Evolutionary conservation across 2,113 vertebrate genomes (phyloP).

Genomic region (Opisthocomus hoazin): DNA sequence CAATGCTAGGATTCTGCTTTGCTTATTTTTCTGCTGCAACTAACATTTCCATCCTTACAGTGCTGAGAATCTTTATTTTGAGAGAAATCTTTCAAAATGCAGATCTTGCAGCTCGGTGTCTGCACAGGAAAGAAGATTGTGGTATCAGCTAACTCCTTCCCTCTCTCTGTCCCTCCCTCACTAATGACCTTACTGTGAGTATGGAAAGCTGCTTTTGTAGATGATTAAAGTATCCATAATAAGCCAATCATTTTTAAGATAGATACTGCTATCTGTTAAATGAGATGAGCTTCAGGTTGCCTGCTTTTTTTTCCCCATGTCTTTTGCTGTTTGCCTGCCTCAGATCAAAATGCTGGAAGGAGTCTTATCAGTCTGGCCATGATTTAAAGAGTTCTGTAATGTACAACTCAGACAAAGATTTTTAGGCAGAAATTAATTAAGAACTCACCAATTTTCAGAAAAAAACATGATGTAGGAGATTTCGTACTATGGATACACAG

Average conservation of each 20-base stretch:
- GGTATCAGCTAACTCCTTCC: not conserved
- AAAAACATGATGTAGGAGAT: not conserved
- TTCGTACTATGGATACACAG: not conserved
- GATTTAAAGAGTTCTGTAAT: not conserved
- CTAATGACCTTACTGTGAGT: not conserved
- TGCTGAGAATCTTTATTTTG: not conserved
- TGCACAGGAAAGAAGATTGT: not conserved
- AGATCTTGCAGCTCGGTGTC: not conserved
- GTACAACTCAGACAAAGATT: not conserved
- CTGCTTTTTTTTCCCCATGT: rapidly evolving
- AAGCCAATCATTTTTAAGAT: conserved; percentile 22
- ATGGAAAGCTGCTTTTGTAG: conserved; percentile 7
- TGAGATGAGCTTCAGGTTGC: not conserved
- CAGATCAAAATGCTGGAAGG: not conserved
- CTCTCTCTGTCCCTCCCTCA: not conserved
- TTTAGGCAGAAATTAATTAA: not conserved
- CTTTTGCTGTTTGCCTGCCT: not conserved
- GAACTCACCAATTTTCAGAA: not conserved
- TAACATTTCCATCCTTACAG: not conserved
- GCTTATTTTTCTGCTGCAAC: not conserved
- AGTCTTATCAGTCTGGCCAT: not conserved
- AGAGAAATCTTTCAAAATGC: not conserved
- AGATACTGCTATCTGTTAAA: conserved; percentile 23
- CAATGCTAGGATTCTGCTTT: not conserved
- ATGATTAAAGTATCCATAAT: not conserved